A percentile compares a stretch with the other conserved stretches of the same genome.
Evolutionary conservation across 2,888 invertebrate genomes (phyloP).

Genomic region (Dioctria linearis): DNA sequence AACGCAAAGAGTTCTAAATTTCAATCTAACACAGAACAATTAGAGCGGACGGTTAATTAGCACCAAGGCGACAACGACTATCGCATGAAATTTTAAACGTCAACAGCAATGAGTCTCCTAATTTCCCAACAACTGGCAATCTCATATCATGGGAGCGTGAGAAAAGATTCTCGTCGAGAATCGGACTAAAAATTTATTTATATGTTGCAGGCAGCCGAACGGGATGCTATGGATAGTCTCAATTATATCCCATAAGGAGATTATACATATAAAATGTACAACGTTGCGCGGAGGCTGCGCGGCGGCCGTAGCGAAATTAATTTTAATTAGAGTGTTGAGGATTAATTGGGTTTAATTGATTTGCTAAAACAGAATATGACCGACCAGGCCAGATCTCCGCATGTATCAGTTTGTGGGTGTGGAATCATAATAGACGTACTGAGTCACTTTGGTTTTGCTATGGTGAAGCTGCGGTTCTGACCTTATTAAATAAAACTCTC

Average conservation of each 20-base stretch:
- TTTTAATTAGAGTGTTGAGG: conserved; percentile 67
- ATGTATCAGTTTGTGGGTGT: conserved; percentile 42
- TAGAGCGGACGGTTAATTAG: conserved; percentile 45
- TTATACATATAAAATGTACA: neutral
- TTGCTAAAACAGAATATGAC: conserved; percentile 70
- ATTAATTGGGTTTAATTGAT: conserved; percentile 72
- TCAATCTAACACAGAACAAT: conserved; percentile 50
- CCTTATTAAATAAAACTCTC: conserved; percentile 29
- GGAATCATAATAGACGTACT: conserved; percentile 41
- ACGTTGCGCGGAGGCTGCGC: conserved; percentile 30
- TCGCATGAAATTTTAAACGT: conserved; percentile 21
- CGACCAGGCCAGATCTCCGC: conserved; percentile 52
- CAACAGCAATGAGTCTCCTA: conserved; percentile 41
- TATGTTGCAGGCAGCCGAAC: conserved; percentile 16
- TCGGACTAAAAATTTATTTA: conserved; percentile 42
- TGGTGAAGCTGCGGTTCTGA: neutral
- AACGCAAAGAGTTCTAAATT: conserved; percentile 39
- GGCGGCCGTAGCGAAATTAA: conserved; percentile 46
- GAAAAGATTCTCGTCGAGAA: conserved; percentile 45
- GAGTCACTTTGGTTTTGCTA: conserved; percentile 34
- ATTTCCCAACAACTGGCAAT: conserved; percentile 51
- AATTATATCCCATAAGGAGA: conserved; percentile 27
- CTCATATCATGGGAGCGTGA: conserved; percentile 52
- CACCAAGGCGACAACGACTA: conserved; percentile 38
- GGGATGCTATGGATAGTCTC: conserved; percentile 28